Conservation (phyloP, 2,113 vertebrate species). For the Ciconia boyciana region DNA sequence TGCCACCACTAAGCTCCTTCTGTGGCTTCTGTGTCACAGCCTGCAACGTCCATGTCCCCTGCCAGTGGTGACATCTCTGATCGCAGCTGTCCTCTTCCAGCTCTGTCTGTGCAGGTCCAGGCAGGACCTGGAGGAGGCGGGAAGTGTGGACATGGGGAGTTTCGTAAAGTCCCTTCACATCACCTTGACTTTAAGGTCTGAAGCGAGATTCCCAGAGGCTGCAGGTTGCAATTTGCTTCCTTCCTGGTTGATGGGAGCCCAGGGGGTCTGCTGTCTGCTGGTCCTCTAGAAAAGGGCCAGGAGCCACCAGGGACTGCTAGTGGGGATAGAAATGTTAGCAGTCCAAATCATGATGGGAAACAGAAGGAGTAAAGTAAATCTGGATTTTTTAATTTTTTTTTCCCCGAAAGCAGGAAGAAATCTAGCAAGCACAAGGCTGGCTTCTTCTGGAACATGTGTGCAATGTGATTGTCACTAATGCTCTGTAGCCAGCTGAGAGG, state of each 20-base stretch:
- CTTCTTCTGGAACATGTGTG: not conserved
- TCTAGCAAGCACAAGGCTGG: not conserved
- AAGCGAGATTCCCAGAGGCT: not conserved
- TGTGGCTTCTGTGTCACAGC: not conserved
- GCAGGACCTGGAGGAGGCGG: not conserved
- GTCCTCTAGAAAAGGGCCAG: not conserved
- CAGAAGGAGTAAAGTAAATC: slow-evolving; percentile 19
- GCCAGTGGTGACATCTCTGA: not conserved
- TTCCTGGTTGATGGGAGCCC: not conserved
- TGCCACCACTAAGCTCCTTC: not conserved
- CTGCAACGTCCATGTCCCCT: not conserved
- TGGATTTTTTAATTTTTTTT: not conserved
- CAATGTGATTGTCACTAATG: not conserved
- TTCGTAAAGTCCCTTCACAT: not conserved
- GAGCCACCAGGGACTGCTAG: not conserved
- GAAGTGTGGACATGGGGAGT: not conserved
- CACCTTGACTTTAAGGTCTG: not conserved
- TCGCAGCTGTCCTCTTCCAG: not conserved
- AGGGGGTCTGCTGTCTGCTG: not conserved
- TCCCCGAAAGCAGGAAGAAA: not conserved
- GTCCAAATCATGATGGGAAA: slow-evolving; percentile 54
- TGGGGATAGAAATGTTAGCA: slow-evolving; percentile 18
- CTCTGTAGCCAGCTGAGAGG: not conserved
- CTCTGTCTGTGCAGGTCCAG: not conserved
- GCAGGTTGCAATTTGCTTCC: not conserved